Evolutionary conservation across 2,888 invertebrate genomes (phyloP).

Genomic region (Andrena dorsata): DNA sequence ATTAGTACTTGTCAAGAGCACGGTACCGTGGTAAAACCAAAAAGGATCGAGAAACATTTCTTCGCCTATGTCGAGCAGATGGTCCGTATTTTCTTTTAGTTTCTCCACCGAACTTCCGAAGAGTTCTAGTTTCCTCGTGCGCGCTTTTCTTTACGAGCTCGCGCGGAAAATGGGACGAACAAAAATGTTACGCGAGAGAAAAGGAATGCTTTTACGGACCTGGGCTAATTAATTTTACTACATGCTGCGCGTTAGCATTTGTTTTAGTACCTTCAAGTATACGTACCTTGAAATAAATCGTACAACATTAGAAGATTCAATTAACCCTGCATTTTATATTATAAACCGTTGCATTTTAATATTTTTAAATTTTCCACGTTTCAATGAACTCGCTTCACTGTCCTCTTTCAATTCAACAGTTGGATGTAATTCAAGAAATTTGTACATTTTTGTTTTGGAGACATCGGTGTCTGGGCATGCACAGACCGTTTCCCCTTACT

Average conservation of each 20-base stretch:
- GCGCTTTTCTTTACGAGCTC: background rate
- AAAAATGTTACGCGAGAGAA: background rate
- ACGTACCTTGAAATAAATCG: background rate
- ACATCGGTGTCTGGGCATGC: too few species aligned
- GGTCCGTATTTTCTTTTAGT: slow-evolving; percentile 55
- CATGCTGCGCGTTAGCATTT: background rate
- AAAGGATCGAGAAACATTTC: slow-evolving; percentile 53
- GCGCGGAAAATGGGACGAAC: background rate
- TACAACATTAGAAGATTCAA: background rate
- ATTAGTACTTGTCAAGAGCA: slow-evolving; percentile 66
- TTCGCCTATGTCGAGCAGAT: slow-evolving; percentile 52
- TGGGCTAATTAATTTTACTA: slow-evolving; percentile 38
- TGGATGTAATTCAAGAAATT: too few species aligned
- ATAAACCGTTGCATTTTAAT: background rate
- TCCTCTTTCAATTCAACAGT: too few species aligned
- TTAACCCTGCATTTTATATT: background rate
- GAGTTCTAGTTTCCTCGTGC: slow-evolving; percentile 9
- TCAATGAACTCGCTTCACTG: too few species aligned
- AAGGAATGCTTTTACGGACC: background rate
- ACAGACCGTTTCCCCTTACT: too few species aligned
- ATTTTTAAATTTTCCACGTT: too few species aligned
- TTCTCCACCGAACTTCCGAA: slow-evolving; percentile 36
- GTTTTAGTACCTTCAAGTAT: background rate
- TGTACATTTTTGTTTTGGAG: too few species aligned
- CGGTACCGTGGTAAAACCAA: slow-evolving; percentile 32